A percentile compares a stretch with the other conserved stretches of the same genome.
Conservation (phyloP, 2,888 invertebrate genomes). For the Copidosoma aretas region DNA sequence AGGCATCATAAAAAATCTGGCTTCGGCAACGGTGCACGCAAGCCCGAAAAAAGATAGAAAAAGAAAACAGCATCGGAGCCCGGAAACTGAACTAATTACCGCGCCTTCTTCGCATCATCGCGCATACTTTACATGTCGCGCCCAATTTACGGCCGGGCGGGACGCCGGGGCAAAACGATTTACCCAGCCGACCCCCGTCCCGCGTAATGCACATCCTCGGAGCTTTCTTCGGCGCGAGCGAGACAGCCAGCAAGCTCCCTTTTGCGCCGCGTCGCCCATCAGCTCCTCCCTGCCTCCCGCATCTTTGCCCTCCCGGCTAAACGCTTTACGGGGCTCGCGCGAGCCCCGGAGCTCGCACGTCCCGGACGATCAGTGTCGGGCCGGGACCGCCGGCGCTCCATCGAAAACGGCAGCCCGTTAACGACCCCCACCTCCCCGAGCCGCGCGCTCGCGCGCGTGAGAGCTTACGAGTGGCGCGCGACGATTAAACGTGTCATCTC, state of each 20-base stretch:
- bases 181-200: constrained; percentile 35
- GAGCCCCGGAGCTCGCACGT: constrained; percentile 59
- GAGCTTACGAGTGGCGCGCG: constrained; percentile 35
- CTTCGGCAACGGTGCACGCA: no score
- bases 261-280: not conserved
- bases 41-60: not conserved
- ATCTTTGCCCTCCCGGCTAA: constrained; percentile 52
- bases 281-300: no score
- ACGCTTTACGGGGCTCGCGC: constrained; percentile 59
- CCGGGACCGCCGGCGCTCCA: constrained; percentile 55
- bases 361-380: constrained; percentile 60
- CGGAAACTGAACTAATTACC: constrained; percentile 17
- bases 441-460: not conserved
- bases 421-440: constrained; percentile 43
- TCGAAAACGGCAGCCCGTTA: constrained; percentile 61
- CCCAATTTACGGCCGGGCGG: constrained; percentile 19
- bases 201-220: constrained; percentile 1
- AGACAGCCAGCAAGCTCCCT: not conserved
- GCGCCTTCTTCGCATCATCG: constrained; percentile 14
- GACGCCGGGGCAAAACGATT: constrained; percentile 24
- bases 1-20: no score
- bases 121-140: constrained; percentile 24
- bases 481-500: constrained; percentile 46
- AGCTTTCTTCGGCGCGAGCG: constrained; percentile 1
- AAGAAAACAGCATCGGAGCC: not conserved